phyloP scores from a whole-genome alignment of 2,888 invertebrate genomes.

The Xylota sylvarum region DNA sequence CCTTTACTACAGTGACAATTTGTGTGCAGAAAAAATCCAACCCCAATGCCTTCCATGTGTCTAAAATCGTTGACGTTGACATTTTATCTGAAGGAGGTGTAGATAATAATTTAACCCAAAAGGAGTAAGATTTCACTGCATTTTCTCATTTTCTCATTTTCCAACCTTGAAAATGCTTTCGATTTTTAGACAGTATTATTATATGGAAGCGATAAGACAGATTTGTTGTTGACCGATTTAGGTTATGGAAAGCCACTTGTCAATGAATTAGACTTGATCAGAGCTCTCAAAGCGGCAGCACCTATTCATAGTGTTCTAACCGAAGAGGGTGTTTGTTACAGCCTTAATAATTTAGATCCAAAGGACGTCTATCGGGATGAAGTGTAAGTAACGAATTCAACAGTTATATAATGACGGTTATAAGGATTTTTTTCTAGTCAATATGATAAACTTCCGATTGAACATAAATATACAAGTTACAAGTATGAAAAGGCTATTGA shows the following conservation, averaged over 20 bases:
- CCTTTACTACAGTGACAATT: conserved; percentile 88
- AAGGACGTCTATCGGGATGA: conserved; percentile 79
- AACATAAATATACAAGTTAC: conserved; percentile 39
- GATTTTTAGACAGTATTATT: background rate
- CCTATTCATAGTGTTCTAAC: background rate
- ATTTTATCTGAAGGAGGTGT: no score
- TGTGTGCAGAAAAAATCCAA: conserved; percentile 89
- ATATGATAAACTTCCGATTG: no score
- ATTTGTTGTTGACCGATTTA: background rate
- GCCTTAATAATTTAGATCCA: background rate
- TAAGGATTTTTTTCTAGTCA: conserved; percentile 38
- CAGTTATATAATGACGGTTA: conserved; percentile 39
- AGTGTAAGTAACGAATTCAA: conserved; percentile 79
- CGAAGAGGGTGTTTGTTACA: background rate
- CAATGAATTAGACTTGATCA: background rate
- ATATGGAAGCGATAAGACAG: background rate
- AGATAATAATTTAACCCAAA: conserved; percentile 77
- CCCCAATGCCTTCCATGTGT: conserved; percentile 87
- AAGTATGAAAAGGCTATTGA: conserved; percentile 77
- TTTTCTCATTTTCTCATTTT: no score
- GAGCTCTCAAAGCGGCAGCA: background rate
- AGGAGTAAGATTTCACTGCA: conserved; percentile 78
- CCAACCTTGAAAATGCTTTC: background rate
- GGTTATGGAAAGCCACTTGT: background rate
- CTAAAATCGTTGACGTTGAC: no score